Base-by-base conservation (phyloP, 2,797 vertebrate species). In the Chelon auratus region DNA sequence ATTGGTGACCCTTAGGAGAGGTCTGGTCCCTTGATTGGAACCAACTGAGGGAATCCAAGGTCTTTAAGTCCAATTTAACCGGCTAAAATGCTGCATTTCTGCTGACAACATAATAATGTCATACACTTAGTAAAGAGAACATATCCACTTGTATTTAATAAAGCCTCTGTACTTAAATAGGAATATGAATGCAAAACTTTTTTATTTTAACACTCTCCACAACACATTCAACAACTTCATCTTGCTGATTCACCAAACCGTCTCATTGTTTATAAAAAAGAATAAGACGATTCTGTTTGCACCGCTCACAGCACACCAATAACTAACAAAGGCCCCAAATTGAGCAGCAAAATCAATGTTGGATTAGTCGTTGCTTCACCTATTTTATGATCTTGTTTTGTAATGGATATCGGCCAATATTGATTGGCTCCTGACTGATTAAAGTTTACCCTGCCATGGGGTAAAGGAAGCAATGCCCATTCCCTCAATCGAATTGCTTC, bases 371-470 rank as follows among this genome's bases (percentile, higher is more conserved):
- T 39, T 70, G 45, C 36, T 54, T 74, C 39, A 5, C 60, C 37
- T 66, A 66, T 40, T 78, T 71, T 71, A 71, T 66, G 18, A 39
- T 15, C 6, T 55, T 24, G 45, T 43, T 43, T 43, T 43, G 42
- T 48, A 58, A 67, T 74, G 55, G 40, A 56, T 43, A 67, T 62
- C 2, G 51, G 20, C 47, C 65, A 26, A 52, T 62, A 72, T 47
- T 57, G 62, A 80, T 22, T 42, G 47, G 11, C 14, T 63, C 24
- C 42, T 36, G 18, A 56, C 30, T 65, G 54, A 78, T 60, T n/a
- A 2, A 48, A 39, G 47, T 33, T 68, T 47, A 50, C 11, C 13
- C 14, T 42, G 39, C 53, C 40, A 15, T 24, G 24, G n/a, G 51
- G 17, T 24, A 20, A 14, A 26, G 10, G 52, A 48, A 24, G 40